phyloP scores from a whole-genome alignment of 1,140 invertebrate genomes.

The Eriosoma lanigerum region DNA sequence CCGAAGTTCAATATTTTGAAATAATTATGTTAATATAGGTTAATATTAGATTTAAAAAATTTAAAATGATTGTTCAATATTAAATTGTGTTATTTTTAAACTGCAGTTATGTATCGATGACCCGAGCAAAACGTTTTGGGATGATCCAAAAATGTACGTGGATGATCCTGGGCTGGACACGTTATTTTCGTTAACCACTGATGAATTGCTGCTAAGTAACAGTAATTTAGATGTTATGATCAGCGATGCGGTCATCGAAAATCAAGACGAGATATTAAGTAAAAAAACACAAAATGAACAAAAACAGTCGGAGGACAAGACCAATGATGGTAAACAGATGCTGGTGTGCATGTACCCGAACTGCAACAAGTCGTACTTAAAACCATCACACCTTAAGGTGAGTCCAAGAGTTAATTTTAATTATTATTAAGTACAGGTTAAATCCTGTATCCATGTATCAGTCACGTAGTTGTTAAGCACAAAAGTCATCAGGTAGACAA shows the following conservation, averaged over 20 bases:
- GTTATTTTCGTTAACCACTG: neutral
- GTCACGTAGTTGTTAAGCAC: too few relatives aligned
- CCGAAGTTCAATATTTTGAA: too few relatives aligned
- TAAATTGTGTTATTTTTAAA: too few relatives aligned
- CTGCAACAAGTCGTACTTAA: constrained; percentile 8
- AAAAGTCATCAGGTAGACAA: too few relatives aligned
- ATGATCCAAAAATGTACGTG: constrained; percentile 37
- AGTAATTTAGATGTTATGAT: neutral
- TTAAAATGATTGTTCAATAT: too few relatives aligned
- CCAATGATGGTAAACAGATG: neutral
- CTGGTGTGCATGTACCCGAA: neutral
- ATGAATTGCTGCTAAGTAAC: neutral
- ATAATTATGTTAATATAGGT: too few relatives aligned
- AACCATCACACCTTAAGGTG: constrained; percentile 26
- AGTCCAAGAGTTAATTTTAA: too few relatives aligned
- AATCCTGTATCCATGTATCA: too few relatives aligned
- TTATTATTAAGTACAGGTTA: neutral
- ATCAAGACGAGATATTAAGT: too few relatives aligned
- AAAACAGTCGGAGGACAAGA: neutral
- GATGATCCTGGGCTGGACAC: constrained; percentile 26
- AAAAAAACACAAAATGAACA: neutral
- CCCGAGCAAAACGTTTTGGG: constrained; percentile 42
- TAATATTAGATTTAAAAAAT: too few relatives aligned
- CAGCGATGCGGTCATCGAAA: neutral
- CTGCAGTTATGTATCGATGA: neutral